Base-by-base conservation (phyloP, 2,797 vertebrate species). In the Tadarida brasiliensis region DNA sequence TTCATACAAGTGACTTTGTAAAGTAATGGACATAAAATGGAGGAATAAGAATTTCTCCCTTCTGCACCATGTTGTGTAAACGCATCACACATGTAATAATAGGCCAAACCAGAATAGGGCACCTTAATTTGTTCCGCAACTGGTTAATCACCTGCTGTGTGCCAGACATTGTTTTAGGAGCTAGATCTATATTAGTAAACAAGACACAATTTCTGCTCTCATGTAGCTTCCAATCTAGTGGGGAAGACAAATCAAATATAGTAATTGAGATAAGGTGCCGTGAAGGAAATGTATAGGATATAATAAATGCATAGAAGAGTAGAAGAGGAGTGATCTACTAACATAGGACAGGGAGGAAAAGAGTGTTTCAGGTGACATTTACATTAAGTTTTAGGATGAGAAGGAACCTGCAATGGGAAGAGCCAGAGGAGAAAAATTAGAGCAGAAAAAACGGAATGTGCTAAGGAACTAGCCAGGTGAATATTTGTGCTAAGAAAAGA, bases 71-170 rank as follows among this genome's bases (percentile, higher is more conserved):
- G 7, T 63, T 70, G 30, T 68, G 11, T 7, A n/a, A 84, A 96
- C 35, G 51, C 7, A 76, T 78, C 51, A 77, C 22, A 77, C n/a
- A 73, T 82, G n/a, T 83, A 91, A 94, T 19, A 44, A 49, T 22
- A n/a, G 49, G 24, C 39, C 49, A 82, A 71, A 85, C 82, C 70
- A 73, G 59, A 95, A 77, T 26, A 81, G 59, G 49, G 24, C 54
- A n/a, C 51, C 90, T 94, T 74, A 65, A 71, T 87, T 82, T 54
- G 33, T 78, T 96, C 82, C 86, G n/a, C 26, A 93, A 73, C 19
- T 51, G 33, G 49, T 87, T 73, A 83, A 94, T 73, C 57, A 30
- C 70, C 44, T 86, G 57, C 8, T 39, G 8, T 49, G 78, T 65
- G 19, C 56, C n/a, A 90, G 70, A 74, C 65, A 80, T n/a, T 74